phyloP scores from a whole-genome alignment of 2,797 vertebrate species.

The Urocyon cinereoargenteus region DNA sequence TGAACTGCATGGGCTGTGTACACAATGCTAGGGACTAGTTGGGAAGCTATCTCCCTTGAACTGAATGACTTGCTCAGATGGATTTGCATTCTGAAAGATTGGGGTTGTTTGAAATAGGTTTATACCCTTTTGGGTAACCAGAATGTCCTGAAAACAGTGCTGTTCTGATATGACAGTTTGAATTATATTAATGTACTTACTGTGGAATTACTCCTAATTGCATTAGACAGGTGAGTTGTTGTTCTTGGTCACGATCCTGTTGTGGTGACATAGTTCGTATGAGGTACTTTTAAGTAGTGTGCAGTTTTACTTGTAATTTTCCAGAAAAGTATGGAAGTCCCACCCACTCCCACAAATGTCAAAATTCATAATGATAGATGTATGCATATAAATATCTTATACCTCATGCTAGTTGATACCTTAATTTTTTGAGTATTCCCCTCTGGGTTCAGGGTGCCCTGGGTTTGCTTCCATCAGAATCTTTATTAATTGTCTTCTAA shows the following conservation, averaged over 20 bases:
- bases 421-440: background rate
- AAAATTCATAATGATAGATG: background rate
- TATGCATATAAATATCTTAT: background rate
- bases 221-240: background rate
- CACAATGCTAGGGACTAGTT: background rate
- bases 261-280: background rate
- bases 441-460: background rate
- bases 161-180: background rate
- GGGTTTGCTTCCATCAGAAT: background rate
- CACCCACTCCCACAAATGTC: background rate
- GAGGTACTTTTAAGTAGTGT: background rate
- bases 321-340: background rate
- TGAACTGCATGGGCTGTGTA: constrained; percentile 18
- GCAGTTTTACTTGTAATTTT: background rate
- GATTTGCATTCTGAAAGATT: constrained; percentile 18
- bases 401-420: background rate
- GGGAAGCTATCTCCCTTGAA: constrained; percentile 4
- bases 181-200: background rate
- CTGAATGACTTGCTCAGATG: background rate
- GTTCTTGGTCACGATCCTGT: background rate
- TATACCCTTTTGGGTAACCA: background rate
- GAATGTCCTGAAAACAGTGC: background rate
- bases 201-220: background rate
- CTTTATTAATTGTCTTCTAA: background rate
- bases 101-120: background rate